These are phyloP conservation scores for Oscheius sp. DNA, from an alignment of 2,888 invertebrate genomes.

Conservation along the genomic window DNA sequence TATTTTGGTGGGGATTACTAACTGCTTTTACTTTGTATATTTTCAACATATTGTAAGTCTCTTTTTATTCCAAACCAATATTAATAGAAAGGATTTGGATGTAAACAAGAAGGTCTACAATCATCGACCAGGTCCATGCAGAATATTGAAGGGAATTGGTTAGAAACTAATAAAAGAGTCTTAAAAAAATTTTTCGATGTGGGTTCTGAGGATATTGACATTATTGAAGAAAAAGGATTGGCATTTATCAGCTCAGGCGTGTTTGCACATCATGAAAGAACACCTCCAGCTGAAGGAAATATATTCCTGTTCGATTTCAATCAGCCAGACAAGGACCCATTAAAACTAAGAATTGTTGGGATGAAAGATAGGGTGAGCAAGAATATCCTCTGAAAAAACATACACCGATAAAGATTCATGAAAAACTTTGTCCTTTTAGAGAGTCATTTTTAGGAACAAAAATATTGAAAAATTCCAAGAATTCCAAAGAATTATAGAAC, in stretches of 20 bases:
- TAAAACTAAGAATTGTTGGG: not conserved
- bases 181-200: constrained; percentile 29
- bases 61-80: not conserved
- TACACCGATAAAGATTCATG: too few relatives aligned
- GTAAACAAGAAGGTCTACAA: constrained; percentile 45
- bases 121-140: constrained; percentile 47
- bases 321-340: not conserved
- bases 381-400: not conserved
- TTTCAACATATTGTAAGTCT: constrained; percentile 38
- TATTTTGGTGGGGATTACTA: constrained; percentile 25
- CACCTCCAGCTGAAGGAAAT: constrained; percentile 18
- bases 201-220: constrained; percentile 49
- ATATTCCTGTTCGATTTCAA: constrained; percentile 48
- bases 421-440: too few relatives aligned
- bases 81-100: constrained; percentile 35
- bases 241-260: constrained; percentile 52
- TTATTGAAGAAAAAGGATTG: constrained; percentile 34
- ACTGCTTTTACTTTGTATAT: constrained; percentile 21
- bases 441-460: too few relatives aligned
- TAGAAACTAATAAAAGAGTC: not conserved
- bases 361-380: not conserved
- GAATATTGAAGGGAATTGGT: constrained; percentile 40
- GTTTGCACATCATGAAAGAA: not conserved
- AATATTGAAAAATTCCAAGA: too few relatives aligned
- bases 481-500: too few relatives aligned